Conservation (phyloP, 1,140 invertebrate genomes). For the Tetramorium simillimum region DNA sequence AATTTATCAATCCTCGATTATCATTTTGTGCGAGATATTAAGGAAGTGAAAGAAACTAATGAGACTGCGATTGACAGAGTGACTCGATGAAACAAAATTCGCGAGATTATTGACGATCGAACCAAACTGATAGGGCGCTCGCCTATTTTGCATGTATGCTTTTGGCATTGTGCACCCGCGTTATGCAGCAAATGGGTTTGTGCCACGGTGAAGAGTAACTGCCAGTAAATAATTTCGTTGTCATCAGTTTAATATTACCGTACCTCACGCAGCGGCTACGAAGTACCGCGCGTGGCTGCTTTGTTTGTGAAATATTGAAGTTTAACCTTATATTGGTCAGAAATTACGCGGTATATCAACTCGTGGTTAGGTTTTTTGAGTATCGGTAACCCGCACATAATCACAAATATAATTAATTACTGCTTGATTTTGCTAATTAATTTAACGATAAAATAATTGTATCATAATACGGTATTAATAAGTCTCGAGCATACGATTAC, state of each 20-base stretch:
- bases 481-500: not conserved
- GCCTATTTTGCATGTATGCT: conserved; percentile 58
- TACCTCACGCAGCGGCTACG: conserved; percentile 38
- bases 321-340: conserved; percentile 8
- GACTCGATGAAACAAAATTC: conserved; percentile 38
- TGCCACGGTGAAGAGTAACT: conserved; percentile 68
- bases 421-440: not conserved
- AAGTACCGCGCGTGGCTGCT: conserved; percentile 38
- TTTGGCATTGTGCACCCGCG: conserved; percentile 10
- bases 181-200: conserved; percentile 64
- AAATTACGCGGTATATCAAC: not conserved
- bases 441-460: not conserved
- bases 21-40: not conserved
- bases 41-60: conserved; percentile 12
- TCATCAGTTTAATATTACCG: conserved; percentile 69
- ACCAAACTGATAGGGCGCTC: conserved; percentile 46
- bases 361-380: not conserved
- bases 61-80: conserved; percentile 50
- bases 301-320: conserved; percentile 44
- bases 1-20: not conserved
- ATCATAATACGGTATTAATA: not conserved
- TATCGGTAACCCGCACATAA: not conserved
- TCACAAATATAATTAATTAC: conserved; percentile 24
- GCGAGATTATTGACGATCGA: conserved; percentile 59
- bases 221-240: conserved; percentile 70